Conservation (phyloP, 1,140 invertebrate genomes). For the Zelostemma sp. region DNA sequence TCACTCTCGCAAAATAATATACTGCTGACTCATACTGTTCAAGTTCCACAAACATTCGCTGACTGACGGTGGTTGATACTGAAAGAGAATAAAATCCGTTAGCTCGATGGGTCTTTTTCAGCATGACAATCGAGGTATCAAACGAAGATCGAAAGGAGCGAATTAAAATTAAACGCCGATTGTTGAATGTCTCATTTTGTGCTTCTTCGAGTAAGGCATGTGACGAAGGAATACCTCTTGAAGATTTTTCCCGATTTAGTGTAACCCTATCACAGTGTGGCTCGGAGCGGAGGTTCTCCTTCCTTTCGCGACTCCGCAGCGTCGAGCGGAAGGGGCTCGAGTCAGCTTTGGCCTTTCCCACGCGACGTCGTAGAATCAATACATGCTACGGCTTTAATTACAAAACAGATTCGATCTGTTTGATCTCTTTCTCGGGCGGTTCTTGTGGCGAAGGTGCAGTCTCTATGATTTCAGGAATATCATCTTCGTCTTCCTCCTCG, state of each 20-base stretch:
- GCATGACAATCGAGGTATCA: conserved; percentile 11
- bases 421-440: conserved; percentile 73
- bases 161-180: conserved; percentile 11
- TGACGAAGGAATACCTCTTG: conserved; percentile 56
- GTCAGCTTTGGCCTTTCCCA: too few species aligned
- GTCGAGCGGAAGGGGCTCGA: too few species aligned
- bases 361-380: conserved; percentile 18
- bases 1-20: conserved; percentile 41
- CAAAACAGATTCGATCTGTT: conserved; percentile 77
- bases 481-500: conserved; percentile 82
- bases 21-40: conserved; percentile 69
- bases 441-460: conserved; percentile 74
- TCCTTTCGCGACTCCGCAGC: conserved; percentile 19
- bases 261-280: conserved; percentile 64
- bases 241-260: conserved; percentile 44
- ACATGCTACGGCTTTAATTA: conserved; percentile 58
- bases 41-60: conserved; percentile 59
- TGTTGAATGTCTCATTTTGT: conserved; percentile 51
- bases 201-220: conserved; percentile 60
- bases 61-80: conserved; percentile 50
- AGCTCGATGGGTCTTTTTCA: conserved; percentile 47
- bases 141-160: conserved; percentile 18
- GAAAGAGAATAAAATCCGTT: conserved; percentile 54
- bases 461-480: conserved; percentile 77
- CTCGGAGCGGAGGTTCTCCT: conserved; percentile 60